phyloP scores from a whole-genome alignment of 2,113 vertebrate species.

The Corythoichthys intestinalis region DNA sequence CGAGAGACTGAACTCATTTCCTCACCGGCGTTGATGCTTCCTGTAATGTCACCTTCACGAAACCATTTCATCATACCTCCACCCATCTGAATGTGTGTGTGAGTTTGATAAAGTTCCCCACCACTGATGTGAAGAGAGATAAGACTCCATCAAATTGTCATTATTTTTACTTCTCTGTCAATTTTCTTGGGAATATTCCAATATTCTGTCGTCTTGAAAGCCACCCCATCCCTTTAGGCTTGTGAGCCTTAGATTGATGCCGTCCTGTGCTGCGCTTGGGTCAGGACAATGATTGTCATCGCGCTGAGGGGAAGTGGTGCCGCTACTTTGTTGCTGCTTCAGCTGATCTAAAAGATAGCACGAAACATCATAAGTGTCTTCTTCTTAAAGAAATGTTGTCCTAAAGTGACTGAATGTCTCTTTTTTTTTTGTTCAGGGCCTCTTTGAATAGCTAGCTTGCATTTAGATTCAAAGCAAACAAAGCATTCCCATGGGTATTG shows the following conservation, averaged over 20 bases:
- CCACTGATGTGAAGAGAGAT: conserved; percentile 31
- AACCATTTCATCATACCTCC: conserved; percentile 12
- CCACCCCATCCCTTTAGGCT: conserved; percentile 25
- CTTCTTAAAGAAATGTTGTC: background rate
- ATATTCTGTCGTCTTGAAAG: conserved; percentile 22
- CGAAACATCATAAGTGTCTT: conserved; percentile 10
- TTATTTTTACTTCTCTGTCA: conserved; percentile 46
- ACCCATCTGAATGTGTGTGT: conserved; percentile 1
- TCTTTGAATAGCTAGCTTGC: background rate
- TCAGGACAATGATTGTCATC: conserved; percentile 55
- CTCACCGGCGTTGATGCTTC: background rate
- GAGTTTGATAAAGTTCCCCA: conserved; percentile 22
- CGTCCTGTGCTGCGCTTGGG: conserved; percentile 37
- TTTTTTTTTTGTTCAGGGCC: background rate
- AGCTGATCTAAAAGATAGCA: conserved; percentile 57
- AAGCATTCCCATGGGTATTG: background rate
- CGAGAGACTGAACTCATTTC: background rate
- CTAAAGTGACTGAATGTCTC: background rate
- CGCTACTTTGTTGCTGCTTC: conserved; percentile 43
- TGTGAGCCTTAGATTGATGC: conserved; percentile 59
- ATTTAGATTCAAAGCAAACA: background rate
- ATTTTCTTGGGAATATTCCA: conserved; percentile 37
- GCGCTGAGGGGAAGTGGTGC: conserved; percentile 23
- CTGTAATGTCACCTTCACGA: conserved; percentile 20
- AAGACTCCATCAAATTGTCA: conserved; percentile 31